Evolutionary conservation across 2,888 invertebrate species (phyloP), one percentile per base, ranked within the genome.

Genomic region (Lepidochrysops patricia): DNA sequence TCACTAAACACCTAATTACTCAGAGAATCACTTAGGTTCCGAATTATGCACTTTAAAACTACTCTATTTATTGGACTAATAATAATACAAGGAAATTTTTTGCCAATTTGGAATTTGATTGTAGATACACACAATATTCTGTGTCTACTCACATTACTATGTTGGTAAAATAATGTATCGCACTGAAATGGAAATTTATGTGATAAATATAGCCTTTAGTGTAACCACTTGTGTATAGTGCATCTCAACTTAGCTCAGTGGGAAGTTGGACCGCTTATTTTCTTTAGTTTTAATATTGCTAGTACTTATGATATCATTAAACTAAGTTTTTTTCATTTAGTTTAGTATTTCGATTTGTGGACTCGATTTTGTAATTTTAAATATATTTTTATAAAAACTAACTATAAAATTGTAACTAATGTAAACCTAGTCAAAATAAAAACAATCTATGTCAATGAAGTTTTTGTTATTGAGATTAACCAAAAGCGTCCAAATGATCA

Each of bases 341-440:
- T 19, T 54, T 54, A 54, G 29, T 32, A 5, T 25, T 19, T 29
- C 19, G 29, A 54, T 29, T 19, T 15, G 19, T 19, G 12, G 27
- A 19, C 54, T 54, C 29, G 19, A 32, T 54, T 54, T 62, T 63
- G 67, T 66, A 66, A 64, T 67, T 68, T 64, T 67, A 68, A 65
- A 68, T 68, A 68, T 62, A 67, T 65, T 65, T 64, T 64, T 69
- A 67, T 65, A 63, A 63, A 65, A 64, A 67, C 66, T 66, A 67
- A 67, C 66, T 63, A 29, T 69, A 70, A 72, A 68, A 70, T 60
- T 64, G 59, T 73, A 76, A 75, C 78, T 78, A 66, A 80, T 82
- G 77, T 72, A 79, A 77, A 70, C 77, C 83, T 84, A 84, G 83
- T 84, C 83, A 83, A 79, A 81, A 79, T 80, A 77, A 71, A 71